These are phyloP conservation scores for Mizuhopecten yessoensis DNA, from an alignment of 1,140 invertebrate species.

Conservation along the genomic window DNA sequence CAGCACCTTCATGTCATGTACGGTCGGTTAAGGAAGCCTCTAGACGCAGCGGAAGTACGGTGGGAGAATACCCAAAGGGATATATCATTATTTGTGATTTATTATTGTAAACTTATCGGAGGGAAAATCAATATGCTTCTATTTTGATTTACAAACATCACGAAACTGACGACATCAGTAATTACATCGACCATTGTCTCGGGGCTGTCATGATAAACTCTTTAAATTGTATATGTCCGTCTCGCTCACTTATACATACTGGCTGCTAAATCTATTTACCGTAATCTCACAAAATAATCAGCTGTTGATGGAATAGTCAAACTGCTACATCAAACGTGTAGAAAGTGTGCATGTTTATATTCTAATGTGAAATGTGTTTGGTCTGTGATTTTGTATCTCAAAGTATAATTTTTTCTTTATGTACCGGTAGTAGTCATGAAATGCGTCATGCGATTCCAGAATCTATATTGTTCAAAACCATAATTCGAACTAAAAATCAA, in stretches of 20 bases:
- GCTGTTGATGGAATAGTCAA: no score
- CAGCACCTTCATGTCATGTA: not conserved
- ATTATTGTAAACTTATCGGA: constrained; percentile 12
- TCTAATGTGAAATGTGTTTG: no score
- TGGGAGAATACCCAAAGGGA: not conserved
- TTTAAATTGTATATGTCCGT: not conserved
- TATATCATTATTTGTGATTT: not conserved
- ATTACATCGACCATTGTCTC: not conserved
- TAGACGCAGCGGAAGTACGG: not conserved
- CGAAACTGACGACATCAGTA: not conserved
- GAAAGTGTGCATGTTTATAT: no score
- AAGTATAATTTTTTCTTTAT: no score
- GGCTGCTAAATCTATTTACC: not conserved
- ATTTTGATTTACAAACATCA: constrained; percentile 39
- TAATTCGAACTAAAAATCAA: no score
- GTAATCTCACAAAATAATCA: no score
- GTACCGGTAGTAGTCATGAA: no score
- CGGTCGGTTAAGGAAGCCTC: not conserved
- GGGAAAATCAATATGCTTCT: not conserved
- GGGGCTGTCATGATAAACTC: not conserved
- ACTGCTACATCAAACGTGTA: no score
- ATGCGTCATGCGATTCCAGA: no score
- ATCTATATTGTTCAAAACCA: no score
- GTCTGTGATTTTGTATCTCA: no score
- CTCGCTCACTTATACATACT: not conserved